Base-by-base conservation (phyloP, 2,113 vertebrate species). In the Montifringilla adamsi region DNA sequence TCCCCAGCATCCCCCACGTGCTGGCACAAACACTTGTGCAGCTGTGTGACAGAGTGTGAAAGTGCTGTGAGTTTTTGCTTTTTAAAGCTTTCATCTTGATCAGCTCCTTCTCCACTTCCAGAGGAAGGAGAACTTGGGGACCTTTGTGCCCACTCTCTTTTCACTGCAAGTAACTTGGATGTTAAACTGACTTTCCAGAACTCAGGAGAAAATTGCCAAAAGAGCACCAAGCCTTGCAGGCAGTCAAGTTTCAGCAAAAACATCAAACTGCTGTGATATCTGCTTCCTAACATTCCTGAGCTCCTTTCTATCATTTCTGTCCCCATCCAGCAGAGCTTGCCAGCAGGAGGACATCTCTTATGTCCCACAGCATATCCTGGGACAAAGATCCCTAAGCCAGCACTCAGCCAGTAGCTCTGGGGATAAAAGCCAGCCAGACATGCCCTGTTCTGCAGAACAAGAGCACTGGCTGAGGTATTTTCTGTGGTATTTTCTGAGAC, bases 191-290 rank as follows among this genome's bases (percentile, higher is more conserved):
- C 78, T 96, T 92, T 41, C 6, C 79, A 5, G 39, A 13, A 56
- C 22, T 52, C 81, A 96, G 96, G 95, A 93, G n/a, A 81, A 97
- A 83, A 78, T 70, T 18, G 59, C 79, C 0, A 87, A 78, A 85
- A 96, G 92, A 56, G 43, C 62, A 15, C 19, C 87, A 55, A 85
- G 89, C 37, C 80, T 96, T 58, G 91, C 90, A 84, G 97, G 94
- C 15, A 95, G 92, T 7, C 86, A 96, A 1, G 69, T 95, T 84
- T 76, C 16, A 11, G 94, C 80, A 67, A 94, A 97, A 94, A 69
- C 83, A 6, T 89, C 72, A 92, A 28, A 7, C 72, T 22, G n/a
- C 37, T 33, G 4, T 16, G 46, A 10, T 35, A 24, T 5, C 53
- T 81, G 33, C 35, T 91, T 73, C 47, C 68, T 78, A 13, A 21